Conservation (phyloP, 2,113 vertebrate genomes). For the Oostethus manadensis region DNA sequence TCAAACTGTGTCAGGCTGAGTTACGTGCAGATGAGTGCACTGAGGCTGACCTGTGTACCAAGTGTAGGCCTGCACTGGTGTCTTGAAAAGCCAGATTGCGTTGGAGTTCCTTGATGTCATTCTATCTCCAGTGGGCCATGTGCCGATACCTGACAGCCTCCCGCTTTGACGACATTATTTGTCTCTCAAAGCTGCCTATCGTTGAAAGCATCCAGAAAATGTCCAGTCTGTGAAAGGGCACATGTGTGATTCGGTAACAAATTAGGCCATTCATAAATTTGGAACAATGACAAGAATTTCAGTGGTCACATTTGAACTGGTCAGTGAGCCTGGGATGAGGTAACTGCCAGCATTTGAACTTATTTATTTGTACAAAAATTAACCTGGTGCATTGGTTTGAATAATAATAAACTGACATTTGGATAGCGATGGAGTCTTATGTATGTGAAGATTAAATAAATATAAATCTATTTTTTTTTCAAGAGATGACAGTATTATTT, state of each 20-base stretch:
- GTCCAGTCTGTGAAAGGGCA: conserved; percentile 42
- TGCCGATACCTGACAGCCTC: conserved; percentile 58
- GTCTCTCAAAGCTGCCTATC: conserved; percentile 34
- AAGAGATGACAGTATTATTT: too few relatives aligned
- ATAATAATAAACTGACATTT: background rate
- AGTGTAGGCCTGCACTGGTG: conserved; percentile 43
- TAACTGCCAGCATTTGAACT: background rate
- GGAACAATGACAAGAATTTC: conserved; percentile 53
- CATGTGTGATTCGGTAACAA: conserved; percentile 52
- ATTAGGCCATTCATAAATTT: conserved; percentile 54
- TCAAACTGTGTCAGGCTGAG: conserved; percentile 76
- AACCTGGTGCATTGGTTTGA: background rate
- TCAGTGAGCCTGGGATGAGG: conserved; percentile 1
- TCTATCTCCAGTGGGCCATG: conserved; percentile 68
- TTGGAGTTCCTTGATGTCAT: conserved; percentile 54
- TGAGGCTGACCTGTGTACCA: conserved; percentile 45
- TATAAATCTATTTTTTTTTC: background rate
- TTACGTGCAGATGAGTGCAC: conserved; percentile 72
- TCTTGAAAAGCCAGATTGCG: conserved; percentile 49
- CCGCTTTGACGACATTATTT: conserved; percentile 48
- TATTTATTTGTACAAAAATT: conserved; percentile 1
- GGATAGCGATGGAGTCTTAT: background rate
- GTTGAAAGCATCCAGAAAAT: conserved; percentile 40
- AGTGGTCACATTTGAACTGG: conserved; percentile 17
- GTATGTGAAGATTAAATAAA: background rate